Evolutionary conservation across 2,113 vertebrate genomes (phyloP).

Genomic region (Regulus satrapa): DNA sequence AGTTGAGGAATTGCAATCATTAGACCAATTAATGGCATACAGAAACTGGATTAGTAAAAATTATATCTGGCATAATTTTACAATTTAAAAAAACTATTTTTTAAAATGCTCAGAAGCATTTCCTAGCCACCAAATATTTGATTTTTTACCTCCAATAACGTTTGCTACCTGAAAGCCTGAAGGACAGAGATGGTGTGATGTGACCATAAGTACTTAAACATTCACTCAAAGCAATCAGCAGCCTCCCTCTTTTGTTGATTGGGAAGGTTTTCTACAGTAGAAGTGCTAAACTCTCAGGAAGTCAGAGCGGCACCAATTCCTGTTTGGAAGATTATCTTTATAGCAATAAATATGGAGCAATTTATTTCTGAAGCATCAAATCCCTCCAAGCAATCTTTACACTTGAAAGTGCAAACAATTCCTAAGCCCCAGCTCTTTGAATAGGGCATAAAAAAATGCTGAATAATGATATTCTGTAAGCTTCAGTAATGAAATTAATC

Average conservation of each 20-base stretch:
- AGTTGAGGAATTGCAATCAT: background rate
- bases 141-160: too few species aligned
- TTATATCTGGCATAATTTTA: background rate
- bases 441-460: background rate
- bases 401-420: background rate
- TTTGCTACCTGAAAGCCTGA: background rate
- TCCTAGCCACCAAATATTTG: background rate
- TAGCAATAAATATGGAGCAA: background rate
- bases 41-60: background rate
- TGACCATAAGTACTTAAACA: background rate
- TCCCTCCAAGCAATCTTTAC: background rate
- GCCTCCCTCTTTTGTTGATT: background rate
- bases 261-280: background rate
- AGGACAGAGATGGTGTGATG: background rate
- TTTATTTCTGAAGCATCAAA: background rate
- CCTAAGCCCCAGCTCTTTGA: background rate
- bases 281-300: background rate
- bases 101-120: background rate
- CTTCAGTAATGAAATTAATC: background rate
- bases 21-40: background rate
- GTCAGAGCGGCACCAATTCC: background rate
- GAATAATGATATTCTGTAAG: background rate
- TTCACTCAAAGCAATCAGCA: background rate
- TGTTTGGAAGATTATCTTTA: background rate
- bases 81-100: background rate